Evolutionary conservation across 2,113 vertebrate genomes (phyloP).

Genomic region (Phalacrocorax brasilianus): DNA sequence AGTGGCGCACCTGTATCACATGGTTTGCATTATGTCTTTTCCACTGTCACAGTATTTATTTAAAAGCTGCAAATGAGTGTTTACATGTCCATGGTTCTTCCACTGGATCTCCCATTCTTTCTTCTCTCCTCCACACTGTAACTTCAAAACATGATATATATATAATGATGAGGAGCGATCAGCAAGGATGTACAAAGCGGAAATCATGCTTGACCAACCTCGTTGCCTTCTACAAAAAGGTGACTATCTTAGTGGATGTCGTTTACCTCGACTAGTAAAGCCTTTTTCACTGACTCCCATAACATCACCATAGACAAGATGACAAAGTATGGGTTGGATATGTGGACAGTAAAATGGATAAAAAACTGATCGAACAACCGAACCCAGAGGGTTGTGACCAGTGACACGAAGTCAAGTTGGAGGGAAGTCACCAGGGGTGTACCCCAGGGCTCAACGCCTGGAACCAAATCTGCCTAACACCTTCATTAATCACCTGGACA

Average conservation of each 20-base stretch:
- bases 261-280: neutral
- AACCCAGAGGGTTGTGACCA: neutral
- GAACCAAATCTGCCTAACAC: neutral
- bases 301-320: neutral
- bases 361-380: neutral
- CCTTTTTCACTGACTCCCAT: neutral
- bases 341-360: neutral
- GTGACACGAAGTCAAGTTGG: neutral
- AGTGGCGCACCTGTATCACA: neutral
- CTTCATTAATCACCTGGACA: neutral
- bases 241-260: neutral
- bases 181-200: neutral
- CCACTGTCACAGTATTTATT: neutral
- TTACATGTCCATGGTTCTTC: neutral
- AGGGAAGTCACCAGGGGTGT: neutral
- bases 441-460: neutral
- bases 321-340: neutral
- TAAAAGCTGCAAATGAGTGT: neutral
- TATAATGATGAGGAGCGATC: neutral
- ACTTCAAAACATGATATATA: neutral
- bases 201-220: neutral
- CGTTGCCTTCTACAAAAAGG: neutral
- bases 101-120: neutral
- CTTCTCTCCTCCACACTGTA: fast-evolving
- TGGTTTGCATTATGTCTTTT: neutral